Evolutionary conservation across 2,113 vertebrate species (phyloP).

Genomic region (Rattus norvegicus): GRCr8 NC_086020.1:32860001-32860500

Average conservation of each 20-base stretch:
- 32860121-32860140: neutral
- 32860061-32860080: slow-evolving; percentile 3
- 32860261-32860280: neutral
- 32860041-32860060: slow-evolving; percentile 41
- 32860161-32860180: neutral
- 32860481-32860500: neutral
- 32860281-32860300: neutral
- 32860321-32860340: neutral
- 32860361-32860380: neutral
- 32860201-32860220: neutral
- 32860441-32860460: neutral
- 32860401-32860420: neutral
- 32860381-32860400: neutral
- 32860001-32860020: neutral
- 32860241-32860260: neutral
- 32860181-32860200: slow-evolving; percentile 27
- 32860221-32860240: neutral
- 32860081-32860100: neutral
- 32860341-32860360: neutral
- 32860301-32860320: neutral
- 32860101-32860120: neutral
- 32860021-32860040: neutral
- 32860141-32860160: neutral
- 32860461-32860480: neutral
- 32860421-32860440: neutral